A percentile compares a stretch with the other conserved stretches of the same genome.
phyloP scores from a whole-genome alignment of 1,140 invertebrate genomes.

The Drosophila azteca region DNA sequence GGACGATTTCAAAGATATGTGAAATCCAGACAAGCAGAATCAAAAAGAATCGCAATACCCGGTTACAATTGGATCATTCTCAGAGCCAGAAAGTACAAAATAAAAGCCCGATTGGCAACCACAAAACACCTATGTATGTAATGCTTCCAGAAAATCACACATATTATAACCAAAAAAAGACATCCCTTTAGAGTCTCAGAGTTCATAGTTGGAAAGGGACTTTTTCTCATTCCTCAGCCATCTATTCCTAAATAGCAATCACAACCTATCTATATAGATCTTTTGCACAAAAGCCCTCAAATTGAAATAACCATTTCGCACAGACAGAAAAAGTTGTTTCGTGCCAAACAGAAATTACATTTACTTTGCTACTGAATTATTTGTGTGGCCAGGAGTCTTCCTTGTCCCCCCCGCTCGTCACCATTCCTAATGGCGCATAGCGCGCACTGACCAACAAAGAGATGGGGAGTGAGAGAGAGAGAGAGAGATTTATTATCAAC shows the following conservation, averaged over 20 bases:
- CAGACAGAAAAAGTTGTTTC: slow-evolving; percentile 58
- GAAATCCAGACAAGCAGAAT: too few relatives aligned
- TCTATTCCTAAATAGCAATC: background rate
- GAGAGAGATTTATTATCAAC: slow-evolving; percentile 72
- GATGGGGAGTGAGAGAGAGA: too few relatives aligned
- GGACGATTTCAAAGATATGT: too few relatives aligned
- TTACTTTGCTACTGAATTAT: slow-evolving; percentile 42
- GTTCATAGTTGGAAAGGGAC: too few relatives aligned
- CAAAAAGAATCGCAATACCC: too few relatives aligned
- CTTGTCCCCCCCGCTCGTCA: too few relatives aligned
- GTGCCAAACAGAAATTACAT: slow-evolving; percentile 74
- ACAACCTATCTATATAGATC: slow-evolving; percentile 15
- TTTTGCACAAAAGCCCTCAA: slow-evolving; percentile 5
- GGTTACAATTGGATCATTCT: too few relatives aligned
- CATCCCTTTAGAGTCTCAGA: too few relatives aligned
- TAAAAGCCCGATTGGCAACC: too few relatives aligned
- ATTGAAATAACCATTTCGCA: slow-evolving; percentile 32
- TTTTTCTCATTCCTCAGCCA: background rate
- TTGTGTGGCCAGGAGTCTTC: slow-evolving; percentile 51
- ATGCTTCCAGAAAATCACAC: too few relatives aligned
- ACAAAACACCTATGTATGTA: too few relatives aligned
- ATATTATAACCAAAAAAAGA: too few relatives aligned
- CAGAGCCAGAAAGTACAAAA: background rate
- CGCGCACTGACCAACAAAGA: slow-evolving; percentile 49
- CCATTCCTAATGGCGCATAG: slow-evolving; percentile 60